Conservation (phyloP, 35 echinoderm and acorn worm genomes). For the Diadema setosum region DNA sequence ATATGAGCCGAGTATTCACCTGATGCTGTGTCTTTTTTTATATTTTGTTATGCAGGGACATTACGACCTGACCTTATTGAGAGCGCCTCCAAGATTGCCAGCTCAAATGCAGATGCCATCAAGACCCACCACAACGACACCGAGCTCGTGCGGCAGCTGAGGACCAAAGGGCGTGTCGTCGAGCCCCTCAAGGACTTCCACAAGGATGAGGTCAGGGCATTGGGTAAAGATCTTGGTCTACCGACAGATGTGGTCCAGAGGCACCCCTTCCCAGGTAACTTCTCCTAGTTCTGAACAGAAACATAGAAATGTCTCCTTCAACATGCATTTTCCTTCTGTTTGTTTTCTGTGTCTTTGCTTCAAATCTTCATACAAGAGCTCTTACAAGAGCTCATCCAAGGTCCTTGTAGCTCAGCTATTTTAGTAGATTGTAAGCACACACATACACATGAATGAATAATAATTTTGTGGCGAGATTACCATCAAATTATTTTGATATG, state of each 20-base stretch:
- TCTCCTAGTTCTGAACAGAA: too few relatives aligned
- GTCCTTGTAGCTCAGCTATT: too few relatives aligned
- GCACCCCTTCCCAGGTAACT: slow-evolving; percentile 96
- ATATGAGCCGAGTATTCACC: too few relatives aligned
- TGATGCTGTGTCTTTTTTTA: background rate
- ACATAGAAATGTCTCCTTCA: too few relatives aligned
- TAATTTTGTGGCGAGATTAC: too few relatives aligned
- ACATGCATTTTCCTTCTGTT: too few relatives aligned
- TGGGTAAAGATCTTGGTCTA: slow-evolving; percentile 87
- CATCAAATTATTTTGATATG: too few relatives aligned
- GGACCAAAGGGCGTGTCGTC: slow-evolving; percentile 71
- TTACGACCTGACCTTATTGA: slow-evolving; percentile 92
- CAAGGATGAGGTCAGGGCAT: slow-evolving; percentile 69
- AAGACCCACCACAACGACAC: slow-evolving; percentile 96
- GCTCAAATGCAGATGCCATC: slow-evolving; percentile 87
- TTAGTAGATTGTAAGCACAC: too few relatives aligned
- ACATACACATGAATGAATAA: too few relatives aligned
- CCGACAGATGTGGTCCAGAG: slow-evolving; percentile 82
- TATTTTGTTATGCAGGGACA: slow-evolving; percentile 46
- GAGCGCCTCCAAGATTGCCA: slow-evolving; percentile 84
- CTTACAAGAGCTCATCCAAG: too few relatives aligned
- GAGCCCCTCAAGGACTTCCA: slow-evolving; percentile 98
- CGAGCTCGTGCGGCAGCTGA: slow-evolving; percentile 77
- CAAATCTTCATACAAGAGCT: too few relatives aligned
- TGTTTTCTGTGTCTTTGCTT: too few relatives aligned